Evolutionary conservation across 2,113 vertebrate genomes (phyloP).

Genomic region (Alouatta palliata): DNA sequence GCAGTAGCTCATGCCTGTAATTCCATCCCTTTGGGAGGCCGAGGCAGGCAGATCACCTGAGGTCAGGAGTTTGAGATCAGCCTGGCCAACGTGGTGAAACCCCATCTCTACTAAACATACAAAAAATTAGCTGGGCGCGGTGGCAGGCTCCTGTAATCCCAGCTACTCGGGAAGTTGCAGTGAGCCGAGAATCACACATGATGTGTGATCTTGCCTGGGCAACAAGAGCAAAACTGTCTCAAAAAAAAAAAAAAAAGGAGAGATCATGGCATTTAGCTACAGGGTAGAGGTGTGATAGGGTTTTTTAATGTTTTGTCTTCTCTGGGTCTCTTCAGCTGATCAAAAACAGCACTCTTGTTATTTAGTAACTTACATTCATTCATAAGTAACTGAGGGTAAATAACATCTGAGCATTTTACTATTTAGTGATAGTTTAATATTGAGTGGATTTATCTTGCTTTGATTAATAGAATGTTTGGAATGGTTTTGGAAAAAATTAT

Average conservation of each 20-base stretch:
- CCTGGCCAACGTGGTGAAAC: too few relatives aligned
- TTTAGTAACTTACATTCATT: background rate
- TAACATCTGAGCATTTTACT: background rate
- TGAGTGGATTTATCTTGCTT: conserved; percentile 56
- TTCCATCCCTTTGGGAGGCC: too few relatives aligned
- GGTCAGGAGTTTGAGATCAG: too few relatives aligned
- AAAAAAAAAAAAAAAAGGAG: background rate
- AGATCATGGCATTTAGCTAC: rapidly evolving
- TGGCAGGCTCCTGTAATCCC: too few relatives aligned
- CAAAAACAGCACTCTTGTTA: background rate
- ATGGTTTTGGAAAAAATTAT: conserved; percentile 99
- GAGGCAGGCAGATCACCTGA: too few relatives aligned
- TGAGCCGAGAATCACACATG: too few relatives aligned
- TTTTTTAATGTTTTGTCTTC: background rate
- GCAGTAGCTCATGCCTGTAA: too few relatives aligned
- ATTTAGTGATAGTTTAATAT: background rate
- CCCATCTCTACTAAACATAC: too few relatives aligned
- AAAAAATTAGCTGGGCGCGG: too few relatives aligned
- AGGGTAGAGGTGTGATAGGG: too few relatives aligned
- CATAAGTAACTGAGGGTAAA: background rate
- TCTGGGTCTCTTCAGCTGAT: background rate
- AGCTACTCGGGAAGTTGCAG: too few relatives aligned
- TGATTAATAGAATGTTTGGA: conserved; percentile 94
- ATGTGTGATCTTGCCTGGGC: too few relatives aligned
- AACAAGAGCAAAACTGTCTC: background rate